Percentiles rank a stretch among this genome's conserved stretches.
These are phyloP conservation scores for Turritopsis dohrnii DNA, from an alignment of 30 jellyfish, hydroid and myxozoan species.

Conservation along the genomic window DNA sequence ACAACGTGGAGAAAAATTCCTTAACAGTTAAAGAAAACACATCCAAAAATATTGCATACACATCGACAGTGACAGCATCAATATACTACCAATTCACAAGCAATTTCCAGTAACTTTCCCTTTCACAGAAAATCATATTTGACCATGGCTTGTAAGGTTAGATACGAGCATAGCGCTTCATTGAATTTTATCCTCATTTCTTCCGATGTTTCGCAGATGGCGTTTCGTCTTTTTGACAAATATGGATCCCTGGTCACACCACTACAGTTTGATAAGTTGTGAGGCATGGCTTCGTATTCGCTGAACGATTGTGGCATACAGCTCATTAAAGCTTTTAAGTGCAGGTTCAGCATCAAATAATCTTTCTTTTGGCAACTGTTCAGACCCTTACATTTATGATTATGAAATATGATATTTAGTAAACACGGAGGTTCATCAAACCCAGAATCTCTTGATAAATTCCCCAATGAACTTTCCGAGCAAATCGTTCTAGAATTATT, in stretches of 20 bases:
- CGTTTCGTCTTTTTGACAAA: constrained; percentile 71
- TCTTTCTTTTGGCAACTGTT: constrained; percentile 52
- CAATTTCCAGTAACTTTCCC: neutral
- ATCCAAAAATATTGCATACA: neutral
- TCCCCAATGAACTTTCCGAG: neutral
- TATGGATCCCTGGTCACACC: constrained; percentile 28
- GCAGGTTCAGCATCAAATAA: constrained; percentile 59
- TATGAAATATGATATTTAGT: constrained; percentile 53
- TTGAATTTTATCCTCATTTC: constrained; percentile 55
- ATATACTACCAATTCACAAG: neutral
- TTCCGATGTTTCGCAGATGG: constrained; percentile 85
- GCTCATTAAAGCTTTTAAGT: constrained; percentile 54
- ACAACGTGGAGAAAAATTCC: neutral
- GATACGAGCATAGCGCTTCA: constrained; percentile 64
- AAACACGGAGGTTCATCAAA: constrained; percentile 58
- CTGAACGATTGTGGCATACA: constrained; percentile 76
- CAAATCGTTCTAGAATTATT: neutral
- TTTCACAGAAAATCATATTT: constrained; percentile 83
- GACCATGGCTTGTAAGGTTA: constrained; percentile 78
- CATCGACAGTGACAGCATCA: neutral
- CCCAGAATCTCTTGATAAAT: constrained; percentile 28
- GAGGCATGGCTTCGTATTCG: constrained; percentile 46
- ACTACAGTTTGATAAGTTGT: constrained; percentile 6
- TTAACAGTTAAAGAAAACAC: neutral
- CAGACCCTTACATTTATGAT: constrained; percentile 72